A percentile compares a stretch with the other conserved stretches of the same genome.
These are phyloP conservation scores for Micropoecilia bifurca DNA, from an alignment of 2,797 vertebrate genomes.

Conservation along the genomic window DNA sequence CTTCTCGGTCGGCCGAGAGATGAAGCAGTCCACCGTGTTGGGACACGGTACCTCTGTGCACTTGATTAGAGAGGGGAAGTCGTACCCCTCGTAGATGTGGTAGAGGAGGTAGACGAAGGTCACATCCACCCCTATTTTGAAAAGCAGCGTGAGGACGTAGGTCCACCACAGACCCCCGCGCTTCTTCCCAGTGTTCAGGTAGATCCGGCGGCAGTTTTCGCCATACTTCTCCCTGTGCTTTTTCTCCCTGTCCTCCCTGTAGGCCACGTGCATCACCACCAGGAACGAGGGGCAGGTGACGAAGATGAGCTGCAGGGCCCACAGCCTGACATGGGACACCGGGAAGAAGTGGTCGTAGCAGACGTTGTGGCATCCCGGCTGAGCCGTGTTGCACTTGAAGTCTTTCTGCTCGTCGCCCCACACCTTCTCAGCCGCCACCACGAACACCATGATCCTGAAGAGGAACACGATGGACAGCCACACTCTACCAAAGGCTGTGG, in stretches of 20 bases:
- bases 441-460: slow-evolving; percentile 94
- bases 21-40: slow-evolving; percentile 91
- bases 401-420: slow-evolving; percentile 97
- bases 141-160: slow-evolving; percentile 88
- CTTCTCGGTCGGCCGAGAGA: slow-evolving; percentile 90
- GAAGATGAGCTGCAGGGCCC: slow-evolving; percentile 99
- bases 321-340: slow-evolving; percentile 92
- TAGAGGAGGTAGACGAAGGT: slow-evolving; percentile 90
- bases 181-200: slow-evolving; percentile 89
- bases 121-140: slow-evolving; percentile 87
- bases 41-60: slow-evolving; percentile 88
- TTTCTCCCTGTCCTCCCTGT: slow-evolving; percentile 87
- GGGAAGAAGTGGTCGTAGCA: slow-evolving; percentile 96
- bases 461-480: slow-evolving; percentile 97
- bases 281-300: slow-evolving; percentile 95
- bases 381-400: slow-evolving; percentile 92
- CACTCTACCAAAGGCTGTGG: slow-evolving; percentile 92
- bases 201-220: slow-evolving; percentile 74
- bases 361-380: slow-evolving; percentile 95
- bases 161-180: slow-evolving; percentile 95
- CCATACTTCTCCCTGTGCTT: slow-evolving; percentile 73
- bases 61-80: slow-evolving; percentile 88
- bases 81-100: slow-evolving; percentile 87
- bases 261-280: slow-evolving; percentile 95
- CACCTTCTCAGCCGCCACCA: slow-evolving; percentile 92